phyloP scores from a whole-genome alignment of 2,113 vertebrate genomes.

The Procavia capensis region DNA sequence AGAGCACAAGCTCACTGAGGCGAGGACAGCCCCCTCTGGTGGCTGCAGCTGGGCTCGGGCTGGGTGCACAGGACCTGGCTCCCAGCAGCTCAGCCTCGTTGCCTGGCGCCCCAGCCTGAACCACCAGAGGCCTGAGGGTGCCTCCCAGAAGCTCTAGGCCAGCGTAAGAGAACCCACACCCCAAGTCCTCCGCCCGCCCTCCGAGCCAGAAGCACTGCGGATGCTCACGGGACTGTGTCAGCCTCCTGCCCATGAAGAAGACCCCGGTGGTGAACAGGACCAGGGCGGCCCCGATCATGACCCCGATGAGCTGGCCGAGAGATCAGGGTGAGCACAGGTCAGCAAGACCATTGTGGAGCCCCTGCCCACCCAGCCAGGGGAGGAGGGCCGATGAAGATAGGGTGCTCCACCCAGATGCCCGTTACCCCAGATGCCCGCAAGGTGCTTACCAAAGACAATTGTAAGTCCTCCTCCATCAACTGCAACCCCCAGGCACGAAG shows the following conservation, averaged over 20 bases:
- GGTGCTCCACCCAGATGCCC: neutral
- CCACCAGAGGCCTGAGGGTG: neutral
- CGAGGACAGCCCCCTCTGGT: neutral
- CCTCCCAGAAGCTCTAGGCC: neutral
- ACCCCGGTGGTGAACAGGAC: slow-evolving; percentile 85
- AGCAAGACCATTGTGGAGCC: neutral
- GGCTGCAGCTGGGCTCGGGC: neutral
- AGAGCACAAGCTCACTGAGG: neutral
- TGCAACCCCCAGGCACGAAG: slow-evolving; percentile 86
- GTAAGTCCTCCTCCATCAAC: slow-evolving; percentile 89
- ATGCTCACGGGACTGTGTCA: slow-evolving; percentile 90
- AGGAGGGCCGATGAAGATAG: no score
- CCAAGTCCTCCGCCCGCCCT: neutral
- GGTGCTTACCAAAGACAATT: slow-evolving; percentile 90
- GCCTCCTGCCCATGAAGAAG: slow-evolving; percentile 89
- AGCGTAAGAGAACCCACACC: neutral
- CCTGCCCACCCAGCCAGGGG: neutral
- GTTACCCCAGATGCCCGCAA: accelerated
- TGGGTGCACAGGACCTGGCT: neutral
- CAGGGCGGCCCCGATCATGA: slow-evolving; percentile 89
- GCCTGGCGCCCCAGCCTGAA: accelerated
- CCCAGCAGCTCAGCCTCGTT: neutral
- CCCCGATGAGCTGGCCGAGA: slow-evolving; percentile 88
- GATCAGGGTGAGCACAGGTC: neutral
- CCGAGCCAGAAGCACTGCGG: neutral